Base-by-base conservation (phyloP, 2,888 invertebrate species). In the Clunio marinus region DNA sequence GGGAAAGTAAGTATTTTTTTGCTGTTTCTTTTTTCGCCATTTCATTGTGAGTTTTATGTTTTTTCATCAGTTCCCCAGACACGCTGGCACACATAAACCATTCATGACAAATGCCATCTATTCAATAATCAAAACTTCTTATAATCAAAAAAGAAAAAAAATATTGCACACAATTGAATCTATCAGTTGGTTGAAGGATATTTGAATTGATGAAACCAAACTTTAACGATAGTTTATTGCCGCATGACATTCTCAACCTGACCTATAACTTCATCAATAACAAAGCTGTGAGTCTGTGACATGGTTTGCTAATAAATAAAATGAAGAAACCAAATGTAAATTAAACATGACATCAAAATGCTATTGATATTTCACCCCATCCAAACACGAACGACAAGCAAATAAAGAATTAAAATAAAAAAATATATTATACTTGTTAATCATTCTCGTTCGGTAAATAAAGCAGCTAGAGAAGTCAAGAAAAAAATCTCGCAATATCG, bases 221-320 rank as follows among this genome's bases (percentile, higher is more conserved):
- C n/a, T n/a, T n/a, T n/a, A n/a, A n/a, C n/a, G n/a, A n/a, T 3
- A 41, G 41, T 41, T 41, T 41, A 41, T 41, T 41, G 41, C 41
- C 41, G 41, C 41, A 15, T 41, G 41, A 15, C 41, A 41, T 41
- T 41, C 15, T 15, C 41, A 10, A 15, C 41, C 41, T 41, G 41
- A 15, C 41, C 41, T 41, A 41, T 41, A 41, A 41, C 41, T 41
- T n/a, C 41, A 41, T 41, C 41, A 41, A 15, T 15, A n/a, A n/a
- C 4, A n/a, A 41, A 13, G 41, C 41, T 15, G 10, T 41, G n/a
- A n/a, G 41, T 41, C 15, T 2, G 41, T 15, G 41, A 41, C 41
- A 41, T 15, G 15, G 41, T 41, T 41, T 41, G n/a, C 41, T n/a
- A 41, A 41, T 41, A n/a, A n/a, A n/a, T 41, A 41, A 41, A 15